These are phyloP conservation scores for Panagrolaimus sp. DNA, from an alignment of 1,140 invertebrate genomes.

Conservation along the genomic window DNA sequence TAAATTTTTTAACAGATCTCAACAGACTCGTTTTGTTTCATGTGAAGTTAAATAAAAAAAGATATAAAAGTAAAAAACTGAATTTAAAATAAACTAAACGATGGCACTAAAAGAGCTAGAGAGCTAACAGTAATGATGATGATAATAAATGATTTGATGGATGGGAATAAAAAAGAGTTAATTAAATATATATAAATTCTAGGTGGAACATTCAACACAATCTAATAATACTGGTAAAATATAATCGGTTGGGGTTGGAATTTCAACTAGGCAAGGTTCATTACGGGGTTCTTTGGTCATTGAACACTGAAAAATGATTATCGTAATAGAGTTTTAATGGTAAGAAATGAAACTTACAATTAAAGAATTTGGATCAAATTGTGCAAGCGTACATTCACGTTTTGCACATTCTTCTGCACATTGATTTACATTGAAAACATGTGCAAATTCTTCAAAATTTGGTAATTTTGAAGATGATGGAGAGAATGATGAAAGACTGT, in stretches of 20 bases:
- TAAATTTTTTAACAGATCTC: no score
- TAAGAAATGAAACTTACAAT: constrained; percentile 37
- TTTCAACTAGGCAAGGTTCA: constrained; percentile 36
- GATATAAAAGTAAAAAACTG: no score
- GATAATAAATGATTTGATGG: no score
- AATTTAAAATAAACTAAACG: no score
- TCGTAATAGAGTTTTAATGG: not conserved
- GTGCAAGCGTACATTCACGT: constrained; percentile 45
- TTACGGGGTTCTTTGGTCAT: constrained; percentile 19
- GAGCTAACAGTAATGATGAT: no score
- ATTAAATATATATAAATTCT: not conserved
- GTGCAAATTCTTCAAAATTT: constrained; percentile 35
- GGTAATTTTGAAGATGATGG: constrained; percentile 26
- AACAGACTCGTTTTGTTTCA: no score
- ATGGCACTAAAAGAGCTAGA: no score
- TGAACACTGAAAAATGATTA: constrained; percentile 32
- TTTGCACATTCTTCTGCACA: constrained; percentile 48
- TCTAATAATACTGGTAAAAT: constrained; percentile 51
- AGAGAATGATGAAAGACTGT: constrained; percentile 38
- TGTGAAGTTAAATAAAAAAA: no score
- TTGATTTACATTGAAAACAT: constrained; percentile 41
- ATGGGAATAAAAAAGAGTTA: no score
- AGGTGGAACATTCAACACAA: constrained; percentile 42
- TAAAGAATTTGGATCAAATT: constrained; percentile 47
- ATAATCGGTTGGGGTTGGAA: constrained; percentile 45